Base-by-base conservation (phyloP, 92 coral and sea anemone species). In the Diadumene lineata region DNA sequence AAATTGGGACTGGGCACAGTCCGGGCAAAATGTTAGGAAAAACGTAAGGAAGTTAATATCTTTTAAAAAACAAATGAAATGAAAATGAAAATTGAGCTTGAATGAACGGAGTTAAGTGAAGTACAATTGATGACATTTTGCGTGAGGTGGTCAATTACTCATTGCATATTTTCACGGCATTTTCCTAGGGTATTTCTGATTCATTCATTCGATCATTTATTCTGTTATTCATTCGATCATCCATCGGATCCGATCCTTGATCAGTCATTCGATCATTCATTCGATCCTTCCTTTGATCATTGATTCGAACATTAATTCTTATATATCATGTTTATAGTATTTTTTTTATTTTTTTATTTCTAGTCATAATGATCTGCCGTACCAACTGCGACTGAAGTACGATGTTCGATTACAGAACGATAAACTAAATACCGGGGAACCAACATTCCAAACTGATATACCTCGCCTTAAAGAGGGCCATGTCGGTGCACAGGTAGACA, bases 311-410 rank as follows among this genome's bases (percentile, higher is more conserved):
- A 38, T 38, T 38, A 6, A 38, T 38, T 38, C 48, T n/a, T n/a
- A n/a, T n/a, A n/a, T n/a, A n/a, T n/a, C n/a, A n/a, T n/a, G n/a
- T n/a, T n/a, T n/a, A n/a, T n/a, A n/a, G n/a, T n/a, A 38, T 38
- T 6, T 13, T 38, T 53, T 21, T 66, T 11, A 48, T 17, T 66
- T 6, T 9, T 51, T 7, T 57, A 13, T 29, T 69, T 77, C 18
- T 75, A 90, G 96, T 61, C 96, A 90, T 44, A 90, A 90, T 43
- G 96, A 90, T 48, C 51, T 86, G 17, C 96, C 96, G 0, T 86
- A 55, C 34, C 96, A 86, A 72, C 56, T 86, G 31, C 85, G 92
- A 0, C 71, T 27, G 7, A 80, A 87, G 55, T 86, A 83, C 82
- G 61, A 83, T 24, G 86, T 86, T 69, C 62, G 92, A 58, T 69